Evolutionary conservation across 2,888 invertebrate genomes (phyloP), one percentile per base, ranked within the genome.

Genomic region (Euphydryas editha): DNA sequence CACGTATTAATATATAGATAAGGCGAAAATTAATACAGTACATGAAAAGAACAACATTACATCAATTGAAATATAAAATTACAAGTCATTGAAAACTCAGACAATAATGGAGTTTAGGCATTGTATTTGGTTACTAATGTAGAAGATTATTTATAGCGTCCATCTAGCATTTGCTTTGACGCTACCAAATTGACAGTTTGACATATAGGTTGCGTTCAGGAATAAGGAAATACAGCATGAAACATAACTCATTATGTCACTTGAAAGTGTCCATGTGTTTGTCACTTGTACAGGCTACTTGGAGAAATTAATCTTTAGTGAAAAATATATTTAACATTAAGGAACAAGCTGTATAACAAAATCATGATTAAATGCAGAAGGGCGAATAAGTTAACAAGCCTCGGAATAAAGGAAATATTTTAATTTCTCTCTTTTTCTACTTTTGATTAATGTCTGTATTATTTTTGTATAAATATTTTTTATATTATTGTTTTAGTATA

Each of bases 121-220:
- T 21, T 36, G 64, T 68, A 63, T 68, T 55, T 46, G 21, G 60
- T 68, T 68, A 68, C 68, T 68, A 68, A 68, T 68, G 64, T 37
- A 49, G 18, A 44, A 51, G 21, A 62, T 66, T 60, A 61, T 70
- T 74, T 55, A 20, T 58, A 61, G 59, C 58, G 65, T 66, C 69
- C 71, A 73, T 71, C 20, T 65, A 62, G 39, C 18, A 37, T 54
- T 67, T 62, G 54, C 63, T 70, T 71, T 73, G 66, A 66, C 71
- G 73, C 67, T 62, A 51, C 64, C 57, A 39, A 56, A 54, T 68
- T 65, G 71, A 71, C 73, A 73, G 61, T 57, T 61, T 68, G 72
- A 74, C 74, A 68, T 71, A 74, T 73, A 70, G 70, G 66, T 61
- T 68, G 65, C 70, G 71, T 72, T 74, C 70, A 44, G 58, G 71